Conservation (phyloP, 2,797 vertebrate genomes). For the Dicrostonyx torquatus region DNA sequence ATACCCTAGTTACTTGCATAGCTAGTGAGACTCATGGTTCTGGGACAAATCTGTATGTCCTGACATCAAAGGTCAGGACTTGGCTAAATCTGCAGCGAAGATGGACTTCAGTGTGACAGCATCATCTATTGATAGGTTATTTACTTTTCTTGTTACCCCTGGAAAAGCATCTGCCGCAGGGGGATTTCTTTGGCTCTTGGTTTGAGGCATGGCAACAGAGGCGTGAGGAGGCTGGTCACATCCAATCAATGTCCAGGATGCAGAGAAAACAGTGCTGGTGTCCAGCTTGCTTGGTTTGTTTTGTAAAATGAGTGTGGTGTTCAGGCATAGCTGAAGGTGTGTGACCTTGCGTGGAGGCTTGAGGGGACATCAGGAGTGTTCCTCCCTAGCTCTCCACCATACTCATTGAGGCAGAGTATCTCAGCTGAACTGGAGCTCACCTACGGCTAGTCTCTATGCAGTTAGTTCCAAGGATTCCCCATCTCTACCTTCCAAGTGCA, state of each 20-base stretch:
- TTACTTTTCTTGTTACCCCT: not conserved
- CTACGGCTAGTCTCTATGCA: not conserved
- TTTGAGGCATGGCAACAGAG: not conserved
- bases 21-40: not conserved
- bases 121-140: not conserved
- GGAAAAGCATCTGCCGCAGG: not conserved
- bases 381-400: not conserved
- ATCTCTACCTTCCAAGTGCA: not conserved
- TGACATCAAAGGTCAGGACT: rapidly evolving
- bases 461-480: not conserved
- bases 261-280: not conserved
- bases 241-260: not conserved
- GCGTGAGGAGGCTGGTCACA: not conserved
- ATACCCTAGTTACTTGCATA: rapidly evolving
- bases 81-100: rapidly evolving
- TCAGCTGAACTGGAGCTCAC: not conserved
- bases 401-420: not conserved
- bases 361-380: not conserved
- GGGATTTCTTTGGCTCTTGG: not conserved
- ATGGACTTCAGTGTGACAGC: rapidly evolving
- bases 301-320: not conserved
- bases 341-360: not conserved
- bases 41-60: rapidly evolving
- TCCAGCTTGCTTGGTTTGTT: not conserved
- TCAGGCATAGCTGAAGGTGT: not conserved